Evolutionary conservation across 2,113 vertebrate species (phyloP), one percentile per base, ranked within the genome.

Genomic region (Orthonyx spaldingii): DNA sequence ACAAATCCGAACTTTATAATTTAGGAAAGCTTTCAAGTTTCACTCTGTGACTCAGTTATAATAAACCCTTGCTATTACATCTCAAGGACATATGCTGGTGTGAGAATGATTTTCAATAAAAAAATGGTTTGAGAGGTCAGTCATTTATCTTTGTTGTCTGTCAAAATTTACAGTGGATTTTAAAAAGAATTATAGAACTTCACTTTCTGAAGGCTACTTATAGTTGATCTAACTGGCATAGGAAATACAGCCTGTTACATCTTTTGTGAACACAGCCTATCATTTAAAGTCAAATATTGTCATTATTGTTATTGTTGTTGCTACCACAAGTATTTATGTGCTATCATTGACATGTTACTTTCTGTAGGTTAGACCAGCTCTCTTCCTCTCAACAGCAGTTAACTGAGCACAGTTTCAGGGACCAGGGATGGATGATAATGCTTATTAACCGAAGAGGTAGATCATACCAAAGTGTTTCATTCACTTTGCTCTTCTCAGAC

Each of bases 101-200:
- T 68, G 30, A 83, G 55, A 96, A 93, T 46, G 27, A 83, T 95
- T 96, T 96, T 91, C 76, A 69, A 65, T 82, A 18, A 71, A 81
- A 89, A 87, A 86, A 27, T 37, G 3, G 14, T 88, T 93, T 65
- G 53, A 69, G 46, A 86, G 23, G 22, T n/a, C 57, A 50, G 76
- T 61, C 53, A 50, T 96, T 96, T 96, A 69, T 96, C 76, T 94
- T 90, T 74, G 21, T 60, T 95, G 63, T 53, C 71, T 90, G 90
- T 87, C 89, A 93, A 92, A 86, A 91, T 87, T 75, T 90, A 87
- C 50, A 61, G 44, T 82, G 46, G 94, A 82, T 84, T 90, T 93
- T 88, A 76, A 71, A 87, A 88, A 90, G 61, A 84, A 11, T 79
- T 75, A 86, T 60, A 91, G 57, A 91, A 60, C 41, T 84, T 81